Percentiles rank a stretch among this genome's conserved stretches.
Conservation (phyloP, 2,888 invertebrate species). For the Glyphotaelius pellucidus region DNA sequence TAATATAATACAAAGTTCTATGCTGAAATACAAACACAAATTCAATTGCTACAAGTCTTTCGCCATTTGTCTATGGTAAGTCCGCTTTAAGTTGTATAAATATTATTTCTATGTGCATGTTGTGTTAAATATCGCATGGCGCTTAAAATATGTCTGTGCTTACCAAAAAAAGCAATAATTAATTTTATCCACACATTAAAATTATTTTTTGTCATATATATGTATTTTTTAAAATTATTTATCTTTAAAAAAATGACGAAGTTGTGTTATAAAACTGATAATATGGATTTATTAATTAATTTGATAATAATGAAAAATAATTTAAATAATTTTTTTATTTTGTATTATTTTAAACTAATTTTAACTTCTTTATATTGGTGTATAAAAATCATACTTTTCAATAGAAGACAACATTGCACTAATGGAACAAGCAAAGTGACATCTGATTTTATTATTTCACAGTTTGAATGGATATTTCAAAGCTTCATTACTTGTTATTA, state of each 20-base stretch:
- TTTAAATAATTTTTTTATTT: neutral
- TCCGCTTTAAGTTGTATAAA: neutral
- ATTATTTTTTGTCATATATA: neutral
- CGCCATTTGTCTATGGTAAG: neutral
- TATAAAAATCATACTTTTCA: neutral
- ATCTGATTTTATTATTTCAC: neutral
- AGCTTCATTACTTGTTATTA: neutral
- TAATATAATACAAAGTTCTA: neutral
- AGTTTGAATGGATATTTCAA: neutral
- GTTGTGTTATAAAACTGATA: neutral
- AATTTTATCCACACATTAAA: neutral
- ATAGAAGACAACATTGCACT: neutral
- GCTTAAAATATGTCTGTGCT: neutral
- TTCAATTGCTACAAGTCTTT: neutral
- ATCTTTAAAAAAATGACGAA: neutral
- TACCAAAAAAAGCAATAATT: neutral
- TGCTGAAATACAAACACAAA: neutral
- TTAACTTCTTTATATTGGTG: too few relatives aligned
- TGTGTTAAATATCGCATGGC: neutral
- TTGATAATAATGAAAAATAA: too few relatives aligned
- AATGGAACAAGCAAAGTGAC: neutral
- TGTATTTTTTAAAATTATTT: neutral
- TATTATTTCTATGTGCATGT: neutral
- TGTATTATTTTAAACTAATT: too few relatives aligned
- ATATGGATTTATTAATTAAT: too few relatives aligned